Conservation (phyloP, 2,797 vertebrate species). For the Parauchenoglanis ngamensis region DNA sequence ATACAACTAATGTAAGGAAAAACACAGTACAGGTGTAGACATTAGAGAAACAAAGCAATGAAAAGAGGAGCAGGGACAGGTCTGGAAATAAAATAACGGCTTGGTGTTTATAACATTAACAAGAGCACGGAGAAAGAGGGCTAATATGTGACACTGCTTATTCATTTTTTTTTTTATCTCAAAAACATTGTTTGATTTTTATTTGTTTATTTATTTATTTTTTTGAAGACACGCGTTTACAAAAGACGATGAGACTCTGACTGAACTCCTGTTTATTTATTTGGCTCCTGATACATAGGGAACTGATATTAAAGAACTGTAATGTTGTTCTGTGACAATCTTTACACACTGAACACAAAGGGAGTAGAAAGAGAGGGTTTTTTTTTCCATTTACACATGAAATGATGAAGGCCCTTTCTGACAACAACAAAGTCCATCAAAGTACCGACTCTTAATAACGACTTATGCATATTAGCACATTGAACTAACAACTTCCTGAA, state of each 20-base stretch:
- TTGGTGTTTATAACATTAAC: background rate
- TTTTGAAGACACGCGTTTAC: background rate
- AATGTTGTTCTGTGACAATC: background rate
- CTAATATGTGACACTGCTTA: background rate
- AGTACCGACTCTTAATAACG: background rate
- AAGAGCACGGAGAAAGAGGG: background rate
- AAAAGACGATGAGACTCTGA: background rate
- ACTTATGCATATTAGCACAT: background rate
- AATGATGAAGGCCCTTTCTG: background rate
- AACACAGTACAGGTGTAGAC: background rate
- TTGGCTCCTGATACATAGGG: background rate
- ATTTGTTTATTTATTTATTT: background rate
- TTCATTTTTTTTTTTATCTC: background rate
- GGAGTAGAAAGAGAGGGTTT: background rate
- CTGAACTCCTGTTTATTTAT: background rate
- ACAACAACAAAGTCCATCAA: slow-evolving; percentile 28
- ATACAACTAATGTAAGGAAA: background rate
- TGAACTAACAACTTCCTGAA: slow-evolving; percentile 14
- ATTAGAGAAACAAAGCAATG: background rate
- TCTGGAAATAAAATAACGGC: background rate
- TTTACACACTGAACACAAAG: background rate
- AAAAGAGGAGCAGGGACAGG: background rate
- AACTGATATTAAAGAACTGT: background rate
- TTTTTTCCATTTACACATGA: background rate
- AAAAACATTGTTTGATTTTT: background rate